These are phyloP conservation scores for Xestia rhomboidea DNA, from an alignment of 2,888 invertebrate genomes.

Conservation along the genomic window DNA sequence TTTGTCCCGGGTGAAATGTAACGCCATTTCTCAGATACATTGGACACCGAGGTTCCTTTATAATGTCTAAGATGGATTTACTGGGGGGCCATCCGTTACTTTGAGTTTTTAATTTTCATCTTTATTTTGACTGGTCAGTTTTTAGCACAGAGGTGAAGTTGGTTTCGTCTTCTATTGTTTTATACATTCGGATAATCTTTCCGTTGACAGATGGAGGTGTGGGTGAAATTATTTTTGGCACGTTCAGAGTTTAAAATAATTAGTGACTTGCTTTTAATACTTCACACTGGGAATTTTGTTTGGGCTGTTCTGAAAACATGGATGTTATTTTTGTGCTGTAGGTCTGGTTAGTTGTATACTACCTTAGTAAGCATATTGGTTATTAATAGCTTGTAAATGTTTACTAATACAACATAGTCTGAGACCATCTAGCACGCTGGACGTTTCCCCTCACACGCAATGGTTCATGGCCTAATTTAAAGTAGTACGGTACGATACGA, in stretches of 20 bases:
- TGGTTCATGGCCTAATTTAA: conserved; percentile 33
- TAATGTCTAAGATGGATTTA: conserved; percentile 42
- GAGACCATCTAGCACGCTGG: conserved; percentile 19
- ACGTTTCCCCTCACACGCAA: conserved; percentile 46
- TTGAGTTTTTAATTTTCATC: conserved; percentile 29
- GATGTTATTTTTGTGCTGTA: conserved; percentile 28
- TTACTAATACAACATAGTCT: conserved; percentile 46
- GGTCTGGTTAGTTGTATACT: conserved; percentile 3
- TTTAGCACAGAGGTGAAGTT: conserved; percentile 22
- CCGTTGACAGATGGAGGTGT: conserved; percentile 50
- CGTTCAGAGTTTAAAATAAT: conserved; percentile 49
- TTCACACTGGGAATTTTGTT: conserved; percentile 35
- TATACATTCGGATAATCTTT: conserved; percentile 47
- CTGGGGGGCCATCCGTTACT: conserved; percentile 18
- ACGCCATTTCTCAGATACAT: conserved; percentile 39
- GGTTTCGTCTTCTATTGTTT: conserved; percentile 26
- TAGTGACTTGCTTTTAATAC: conserved; percentile 40
- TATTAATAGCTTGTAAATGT: conserved; percentile 46
- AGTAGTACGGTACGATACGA: conserved; percentile 18
- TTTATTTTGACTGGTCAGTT: conserved; percentile 22
- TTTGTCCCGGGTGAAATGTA: conserved; percentile 40
- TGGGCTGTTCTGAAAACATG: neutral
- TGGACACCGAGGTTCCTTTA: conserved; percentile 37
- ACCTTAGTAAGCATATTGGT: conserved; percentile 34
- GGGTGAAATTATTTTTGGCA: conserved; percentile 63